Evolutionary conservation across 1,140 invertebrate species (phyloP).

Genomic region (Diploscapter pachys): DNA sequence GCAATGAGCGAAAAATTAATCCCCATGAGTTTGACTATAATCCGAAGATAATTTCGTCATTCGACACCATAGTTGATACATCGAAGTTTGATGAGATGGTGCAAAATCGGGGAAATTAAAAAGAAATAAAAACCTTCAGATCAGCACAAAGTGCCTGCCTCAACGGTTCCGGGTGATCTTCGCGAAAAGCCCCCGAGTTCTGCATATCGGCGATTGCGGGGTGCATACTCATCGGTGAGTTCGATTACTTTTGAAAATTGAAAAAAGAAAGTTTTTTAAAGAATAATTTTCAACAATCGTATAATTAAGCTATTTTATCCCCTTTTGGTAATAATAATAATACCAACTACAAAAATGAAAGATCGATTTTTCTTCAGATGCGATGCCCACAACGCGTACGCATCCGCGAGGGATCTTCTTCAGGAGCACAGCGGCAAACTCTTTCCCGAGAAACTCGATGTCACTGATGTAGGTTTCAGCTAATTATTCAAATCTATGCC

Average conservation of each 20-base stretch:
- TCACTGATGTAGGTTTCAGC: constrained; percentile 60
- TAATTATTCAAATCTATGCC: background rate
- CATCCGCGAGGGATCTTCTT: constrained; percentile 70
- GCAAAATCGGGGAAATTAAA: no score
- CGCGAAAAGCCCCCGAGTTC: constrained; percentile 69
- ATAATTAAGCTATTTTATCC: no score
- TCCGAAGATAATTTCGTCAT: no score
- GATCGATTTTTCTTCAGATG: constrained; percentile 14
- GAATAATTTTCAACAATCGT: no score
- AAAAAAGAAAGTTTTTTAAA: no score
- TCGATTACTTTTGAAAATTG: no score
- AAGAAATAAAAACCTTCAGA: background rate
- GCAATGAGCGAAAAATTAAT: no score
- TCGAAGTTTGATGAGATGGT: no score
- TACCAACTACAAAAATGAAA: background rate
- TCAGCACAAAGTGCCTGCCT: constrained; percentile 67
- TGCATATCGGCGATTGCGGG: constrained; percentile 91
- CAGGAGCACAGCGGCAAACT: constrained; percentile 69
- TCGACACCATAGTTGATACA: no score
- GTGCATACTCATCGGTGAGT: constrained; percentile 53
- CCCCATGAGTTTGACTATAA: no score
- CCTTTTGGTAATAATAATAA: no score
- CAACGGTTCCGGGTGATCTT: constrained; percentile 62
- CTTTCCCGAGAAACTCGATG: constrained; percentile 76
- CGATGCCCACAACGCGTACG: constrained; percentile 57